phyloP scores from a whole-genome alignment of 1,140 invertebrate species.

The Drosophila orena region DNA sequence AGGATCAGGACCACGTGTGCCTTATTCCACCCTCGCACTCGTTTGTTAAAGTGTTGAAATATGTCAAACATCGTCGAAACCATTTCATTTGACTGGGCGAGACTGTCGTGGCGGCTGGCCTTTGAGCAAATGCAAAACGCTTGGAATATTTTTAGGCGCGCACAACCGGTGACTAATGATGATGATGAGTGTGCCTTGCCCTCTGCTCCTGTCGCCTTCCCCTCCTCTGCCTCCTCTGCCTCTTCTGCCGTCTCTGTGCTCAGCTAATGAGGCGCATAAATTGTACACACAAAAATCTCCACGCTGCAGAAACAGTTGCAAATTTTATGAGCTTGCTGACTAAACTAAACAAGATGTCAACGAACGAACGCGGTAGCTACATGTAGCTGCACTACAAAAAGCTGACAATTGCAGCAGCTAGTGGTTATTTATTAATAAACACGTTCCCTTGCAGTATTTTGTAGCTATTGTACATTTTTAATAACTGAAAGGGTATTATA shows the following conservation, averaged over 20 bases:
- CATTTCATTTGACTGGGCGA: constrained; percentile 72
- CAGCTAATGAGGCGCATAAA: constrained; percentile 84
- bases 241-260: constrained; percentile 25
- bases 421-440: too few species aligned
- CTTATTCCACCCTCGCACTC: constrained; percentile 18
- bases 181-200: constrained; percentile 49
- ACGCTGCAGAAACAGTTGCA: constrained; percentile 60
- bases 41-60: constrained; percentile 74
- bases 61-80: constrained; percentile 79
- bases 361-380: constrained; percentile 11
- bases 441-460: too few species aligned
- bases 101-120: constrained; percentile 23
- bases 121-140: constrained; percentile 65
- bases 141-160: constrained; percentile 78
- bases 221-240: neutral
- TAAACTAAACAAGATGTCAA: constrained; percentile 66
- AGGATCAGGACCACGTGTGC: constrained; percentile 37
- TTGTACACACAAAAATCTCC: constrained; percentile 68
- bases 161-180: constrained; percentile 82
- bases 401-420: too few species aligned
- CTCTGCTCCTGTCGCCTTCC: constrained; percentile 3
- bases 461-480: too few species aligned
- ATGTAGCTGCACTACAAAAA: constrained; percentile 4
- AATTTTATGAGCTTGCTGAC: constrained; percentile 73
- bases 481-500: too few species aligned